Evolutionary conservation across 2,113 vertebrate species (phyloP).

Genomic region (Petaurus breviceps): DNA sequence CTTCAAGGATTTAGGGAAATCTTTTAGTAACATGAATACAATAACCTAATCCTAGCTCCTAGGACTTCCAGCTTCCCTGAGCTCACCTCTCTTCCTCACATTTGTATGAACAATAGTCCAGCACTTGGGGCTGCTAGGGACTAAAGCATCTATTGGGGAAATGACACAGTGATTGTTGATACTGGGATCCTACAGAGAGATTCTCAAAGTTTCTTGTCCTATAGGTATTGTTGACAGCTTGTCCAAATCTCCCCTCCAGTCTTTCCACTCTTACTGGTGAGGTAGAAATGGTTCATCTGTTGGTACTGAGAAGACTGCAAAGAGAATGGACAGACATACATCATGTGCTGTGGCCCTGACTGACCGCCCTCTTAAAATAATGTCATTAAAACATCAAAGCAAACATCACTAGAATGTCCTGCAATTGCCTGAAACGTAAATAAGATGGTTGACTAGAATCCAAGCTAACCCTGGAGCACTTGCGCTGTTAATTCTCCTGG

Average conservation of each 20-base stretch:
- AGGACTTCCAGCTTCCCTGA: neutral
- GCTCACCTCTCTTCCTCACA: neutral
- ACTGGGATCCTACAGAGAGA: neutral
- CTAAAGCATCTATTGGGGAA: neutral
- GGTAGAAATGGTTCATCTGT: conserved; percentile 6
- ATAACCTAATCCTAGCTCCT: neutral
- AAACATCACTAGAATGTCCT: neutral
- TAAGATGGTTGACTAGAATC: neutral
- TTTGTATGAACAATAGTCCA: neutral
- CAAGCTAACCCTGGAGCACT: neutral
- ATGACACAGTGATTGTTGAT: neutral
- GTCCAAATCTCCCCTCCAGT: conserved; percentile 9
- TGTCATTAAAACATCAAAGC: neutral
- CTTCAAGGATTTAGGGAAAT: neutral
- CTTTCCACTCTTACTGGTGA: conserved; percentile 33
- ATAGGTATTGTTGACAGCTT: neutral
- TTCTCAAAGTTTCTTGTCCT: neutral
- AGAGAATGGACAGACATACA: neutral
- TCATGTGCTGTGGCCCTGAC: neutral
- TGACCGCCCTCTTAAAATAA: neutral
- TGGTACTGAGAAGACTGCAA: conserved; percentile 43
- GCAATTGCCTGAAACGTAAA: neutral
- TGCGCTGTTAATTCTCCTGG: neutral
- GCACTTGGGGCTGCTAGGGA: neutral
- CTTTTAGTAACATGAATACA: neutral